phyloP scores from a whole-genome alignment of 1,140 invertebrate genomes.

The Wasmannia auropunctata region DNA sequence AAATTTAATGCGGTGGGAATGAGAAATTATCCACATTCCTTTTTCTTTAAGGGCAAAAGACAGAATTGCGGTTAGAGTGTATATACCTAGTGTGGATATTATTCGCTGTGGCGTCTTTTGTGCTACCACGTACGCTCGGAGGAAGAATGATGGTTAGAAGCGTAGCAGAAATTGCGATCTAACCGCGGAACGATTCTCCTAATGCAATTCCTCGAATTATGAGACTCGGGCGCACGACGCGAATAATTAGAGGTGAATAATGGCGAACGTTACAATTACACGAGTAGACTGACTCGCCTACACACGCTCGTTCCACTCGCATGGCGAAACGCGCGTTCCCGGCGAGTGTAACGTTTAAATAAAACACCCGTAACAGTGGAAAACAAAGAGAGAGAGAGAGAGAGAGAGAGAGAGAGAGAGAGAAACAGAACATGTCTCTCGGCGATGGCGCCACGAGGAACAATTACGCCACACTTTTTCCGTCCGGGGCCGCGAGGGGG shows the following conservation, averaged over 20 bases:
- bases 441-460: conserved; percentile 46
- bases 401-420: neutral
- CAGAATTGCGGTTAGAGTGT: conserved; percentile 10
- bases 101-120: neutral
- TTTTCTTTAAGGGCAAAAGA: neutral
- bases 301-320: neutral
- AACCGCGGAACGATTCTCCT: conserved; percentile 49
- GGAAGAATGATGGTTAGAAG: conserved; percentile 20
- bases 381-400: neutral
- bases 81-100: conserved; percentile 3
- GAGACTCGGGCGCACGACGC: conserved; percentile 46
- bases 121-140: neutral
- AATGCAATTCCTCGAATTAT: conserved; percentile 59
- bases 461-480: conserved; percentile 46
- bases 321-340: neutral
- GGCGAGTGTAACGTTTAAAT: conserved; percentile 35
- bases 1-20: conserved; percentile 10
- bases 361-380: conserved; percentile 22
- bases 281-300: conserved; percentile 1
- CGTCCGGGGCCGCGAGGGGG: neutral
- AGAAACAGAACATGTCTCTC: neutral
- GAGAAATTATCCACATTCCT: neutral
- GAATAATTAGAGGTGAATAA: conserved; percentile 59
- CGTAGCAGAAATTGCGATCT: conserved; percentile 43
- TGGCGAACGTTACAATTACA: conserved; percentile 57